These are phyloP conservation scores for Callyntrura sp. DNA, from an alignment of 2,888 invertebrate species.

Conservation along the genomic window DNA sequence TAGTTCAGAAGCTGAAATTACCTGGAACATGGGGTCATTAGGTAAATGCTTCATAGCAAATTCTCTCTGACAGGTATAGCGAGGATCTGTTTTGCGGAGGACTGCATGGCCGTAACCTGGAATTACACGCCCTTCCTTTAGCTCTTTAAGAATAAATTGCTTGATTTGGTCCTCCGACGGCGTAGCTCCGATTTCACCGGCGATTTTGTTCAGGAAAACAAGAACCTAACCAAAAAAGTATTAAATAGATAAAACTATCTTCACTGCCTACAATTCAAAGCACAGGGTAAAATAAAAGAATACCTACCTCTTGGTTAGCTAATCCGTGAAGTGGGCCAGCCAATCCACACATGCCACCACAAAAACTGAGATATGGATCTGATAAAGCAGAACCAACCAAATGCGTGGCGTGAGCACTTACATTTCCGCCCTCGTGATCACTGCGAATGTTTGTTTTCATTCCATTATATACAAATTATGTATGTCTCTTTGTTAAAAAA, in stretches of 20 bases:
- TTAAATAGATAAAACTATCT: not conserved
- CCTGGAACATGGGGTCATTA: conserved; percentile 95
- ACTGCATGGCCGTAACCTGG: conserved; percentile 99
- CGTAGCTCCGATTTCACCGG: conserved; percentile 93
- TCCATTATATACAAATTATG: too few species aligned
- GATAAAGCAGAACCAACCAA: conserved; percentile 97
- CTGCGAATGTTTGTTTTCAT: conserved; percentile 86
- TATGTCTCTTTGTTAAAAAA: too few species aligned
- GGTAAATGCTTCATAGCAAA: conserved; percentile 97
- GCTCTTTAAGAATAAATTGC: conserved; percentile 98
- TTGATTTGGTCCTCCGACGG: conserved; percentile 96
- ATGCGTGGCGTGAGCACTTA: conserved; percentile 97
- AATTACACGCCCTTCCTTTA: conserved; percentile 98
- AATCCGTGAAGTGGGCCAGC: conserved; percentile 98
- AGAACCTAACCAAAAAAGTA: conserved; percentile 89
- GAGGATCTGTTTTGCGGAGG: conserved; percentile 96
- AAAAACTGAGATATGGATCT: conserved; percentile 96
- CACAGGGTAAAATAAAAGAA: conserved; percentile 44
- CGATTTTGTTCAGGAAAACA: conserved; percentile 96
- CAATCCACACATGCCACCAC: conserved; percentile 96
- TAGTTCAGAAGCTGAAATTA: too few species aligned
- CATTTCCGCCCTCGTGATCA: conserved; percentile 99
- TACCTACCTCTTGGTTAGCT: conserved; percentile 94
- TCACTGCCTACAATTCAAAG: not conserved
- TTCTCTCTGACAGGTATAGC: conserved; percentile 97